Conservation (phyloP, 2,113 vertebrate species). For the Hypomesus transpacificus region DNA sequence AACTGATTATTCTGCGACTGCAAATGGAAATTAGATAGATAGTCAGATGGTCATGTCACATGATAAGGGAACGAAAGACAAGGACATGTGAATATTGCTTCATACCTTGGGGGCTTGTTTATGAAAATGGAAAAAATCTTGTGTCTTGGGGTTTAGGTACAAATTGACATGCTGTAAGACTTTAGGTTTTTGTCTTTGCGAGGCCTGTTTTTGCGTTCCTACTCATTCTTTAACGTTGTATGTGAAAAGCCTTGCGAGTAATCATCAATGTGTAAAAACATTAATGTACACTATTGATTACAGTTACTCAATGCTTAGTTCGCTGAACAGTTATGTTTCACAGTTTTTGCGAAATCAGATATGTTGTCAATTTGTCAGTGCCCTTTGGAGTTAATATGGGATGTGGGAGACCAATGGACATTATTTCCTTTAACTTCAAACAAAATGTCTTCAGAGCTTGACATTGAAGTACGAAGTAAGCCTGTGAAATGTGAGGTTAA, state of each 20-base stretch:
- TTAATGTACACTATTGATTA: too few species aligned
- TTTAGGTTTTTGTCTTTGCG: background rate
- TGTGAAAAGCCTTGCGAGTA: too few species aligned
- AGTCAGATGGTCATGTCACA: conserved; percentile 23
- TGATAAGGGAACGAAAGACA: conserved; percentile 34
- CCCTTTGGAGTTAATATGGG: background rate
- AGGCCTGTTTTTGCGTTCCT: too few species aligned
- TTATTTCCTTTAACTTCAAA: background rate
- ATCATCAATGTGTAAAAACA: too few species aligned
- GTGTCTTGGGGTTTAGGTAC: background rate
- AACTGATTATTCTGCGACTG: conserved; percentile 29
- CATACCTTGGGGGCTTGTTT: conserved; percentile 8
- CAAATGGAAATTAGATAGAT: background rate
- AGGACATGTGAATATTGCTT: background rate
- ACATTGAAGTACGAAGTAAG: conserved; percentile 1
- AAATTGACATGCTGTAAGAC: background rate
- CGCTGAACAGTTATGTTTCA: too few species aligned
- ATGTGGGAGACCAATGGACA: background rate
- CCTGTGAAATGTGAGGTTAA: background rate
- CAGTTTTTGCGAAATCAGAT: background rate
- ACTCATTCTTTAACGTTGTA: too few species aligned
- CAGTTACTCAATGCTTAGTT: too few species aligned
- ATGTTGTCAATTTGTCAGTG: background rate
- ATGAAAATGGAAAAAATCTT: background rate
- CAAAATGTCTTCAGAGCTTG: background rate